phyloP scores from a whole-genome alignment of 1,140 invertebrate genomes.

The Acromyrmex echinatior region DNA sequence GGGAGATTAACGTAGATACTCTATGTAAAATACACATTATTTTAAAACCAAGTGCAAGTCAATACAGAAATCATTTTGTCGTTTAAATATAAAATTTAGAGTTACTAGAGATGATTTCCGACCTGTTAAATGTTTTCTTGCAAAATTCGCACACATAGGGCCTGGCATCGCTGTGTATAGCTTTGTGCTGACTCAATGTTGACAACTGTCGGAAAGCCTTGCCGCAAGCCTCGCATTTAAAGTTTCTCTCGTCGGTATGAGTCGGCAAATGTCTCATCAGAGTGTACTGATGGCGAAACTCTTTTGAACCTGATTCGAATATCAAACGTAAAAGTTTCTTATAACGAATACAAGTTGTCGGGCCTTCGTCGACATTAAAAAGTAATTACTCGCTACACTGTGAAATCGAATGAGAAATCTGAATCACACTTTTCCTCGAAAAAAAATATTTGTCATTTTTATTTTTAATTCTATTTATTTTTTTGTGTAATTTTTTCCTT shows the following conservation, averaged over 20 bases:
- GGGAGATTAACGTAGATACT: constrained; percentile 92
- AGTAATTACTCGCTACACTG: constrained; percentile 38
- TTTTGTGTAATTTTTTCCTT: not conserved
- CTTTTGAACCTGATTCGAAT: constrained; percentile 87
- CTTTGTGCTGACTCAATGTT: constrained; percentile 91
- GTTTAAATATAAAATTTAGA: not conserved
- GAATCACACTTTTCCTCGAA: not conserved
- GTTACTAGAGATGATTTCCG: constrained; percentile 53
- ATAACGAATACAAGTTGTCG: constrained; percentile 29
- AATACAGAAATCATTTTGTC: not conserved
- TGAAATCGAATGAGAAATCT: constrained; percentile 34
- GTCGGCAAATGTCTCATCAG: constrained; percentile 94
- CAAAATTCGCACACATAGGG: constrained; percentile 92
- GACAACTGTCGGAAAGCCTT: constrained; percentile 93
- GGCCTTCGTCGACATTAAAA: constrained; percentile 13
- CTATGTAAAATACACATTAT: constrained; percentile 78
- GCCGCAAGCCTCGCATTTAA: constrained; percentile 92
- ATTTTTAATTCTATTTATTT: constrained; percentile 4
- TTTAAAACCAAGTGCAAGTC: not conserved
- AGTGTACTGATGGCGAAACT: constrained; percentile 92
- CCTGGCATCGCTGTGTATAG: constrained; percentile 91
- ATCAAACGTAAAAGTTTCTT: constrained; percentile 51
- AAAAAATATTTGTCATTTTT: not conserved
- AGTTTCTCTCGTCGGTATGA: constrained; percentile 94
- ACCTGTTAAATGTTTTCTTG: constrained; percentile 91